phyloP scores from a whole-genome alignment of 2,888 invertebrate species.

The Drosophila borealis region DNA sequence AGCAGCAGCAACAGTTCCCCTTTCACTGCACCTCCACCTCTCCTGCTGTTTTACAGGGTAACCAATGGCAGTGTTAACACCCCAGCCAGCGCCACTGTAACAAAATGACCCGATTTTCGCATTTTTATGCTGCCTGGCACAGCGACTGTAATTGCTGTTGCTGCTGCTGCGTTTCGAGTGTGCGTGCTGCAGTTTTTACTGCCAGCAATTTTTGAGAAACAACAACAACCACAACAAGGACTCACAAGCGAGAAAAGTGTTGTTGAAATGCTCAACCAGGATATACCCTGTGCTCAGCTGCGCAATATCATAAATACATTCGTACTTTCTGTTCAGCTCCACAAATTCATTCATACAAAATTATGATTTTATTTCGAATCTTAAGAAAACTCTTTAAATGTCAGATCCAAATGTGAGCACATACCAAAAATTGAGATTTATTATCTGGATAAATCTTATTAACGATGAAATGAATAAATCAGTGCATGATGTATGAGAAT shows the following conservation, averaged over 20 bases:
- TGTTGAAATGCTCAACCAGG: not conserved
- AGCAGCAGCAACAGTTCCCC: slow-evolving; percentile 18
- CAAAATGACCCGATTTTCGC: slow-evolving; percentile 75
- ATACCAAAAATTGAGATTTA: too few species aligned
- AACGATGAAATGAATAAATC: too few species aligned
- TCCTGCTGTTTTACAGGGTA: slow-evolving; percentile 17
- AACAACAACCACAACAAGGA: slow-evolving; percentile 39
- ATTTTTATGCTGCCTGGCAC: slow-evolving; percentile 65
- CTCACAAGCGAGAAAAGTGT: not conserved
- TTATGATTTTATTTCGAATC: too few species aligned
- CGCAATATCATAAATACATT: too few species aligned
- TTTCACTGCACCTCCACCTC: slow-evolving; percentile 7
- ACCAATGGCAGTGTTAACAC: slow-evolving; percentile 42
- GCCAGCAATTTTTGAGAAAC: slow-evolving; percentile 54
- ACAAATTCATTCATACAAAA: too few species aligned
- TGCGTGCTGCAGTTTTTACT: slow-evolving; percentile 79
- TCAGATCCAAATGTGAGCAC: too few species aligned
- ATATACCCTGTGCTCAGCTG: not conserved
- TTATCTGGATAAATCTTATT: too few species aligned
- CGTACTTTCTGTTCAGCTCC: too few species aligned
- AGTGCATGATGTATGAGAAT: too few species aligned
- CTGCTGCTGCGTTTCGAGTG: slow-evolving; percentile 62
- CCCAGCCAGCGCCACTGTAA: slow-evolving; percentile 25
- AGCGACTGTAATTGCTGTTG: slow-evolving; percentile 49
- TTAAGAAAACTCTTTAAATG: too few species aligned